A percentile compares a stretch with the other conserved stretches of the same genome.
These are phyloP conservation scores for Apis laboriosa DNA, from an alignment of 1,140 invertebrate species.

Conservation along the genomic window DNA sequence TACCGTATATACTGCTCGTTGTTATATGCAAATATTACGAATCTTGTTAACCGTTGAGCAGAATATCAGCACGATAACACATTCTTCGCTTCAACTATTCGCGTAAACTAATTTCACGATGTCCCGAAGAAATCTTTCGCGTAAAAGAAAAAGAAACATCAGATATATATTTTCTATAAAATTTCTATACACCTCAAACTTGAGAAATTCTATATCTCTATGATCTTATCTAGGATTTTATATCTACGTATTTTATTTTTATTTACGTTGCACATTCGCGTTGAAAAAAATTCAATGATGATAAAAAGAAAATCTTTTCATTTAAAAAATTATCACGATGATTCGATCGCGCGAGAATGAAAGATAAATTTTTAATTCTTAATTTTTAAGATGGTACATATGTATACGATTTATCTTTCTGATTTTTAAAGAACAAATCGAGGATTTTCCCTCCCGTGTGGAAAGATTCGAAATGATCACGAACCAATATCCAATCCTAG, in stretches of 20 bases:
- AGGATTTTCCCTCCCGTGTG: no score
- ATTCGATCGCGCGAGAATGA: no score
- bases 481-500: neutral
- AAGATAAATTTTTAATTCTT: neutral
- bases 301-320: no score
- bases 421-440: neutral
- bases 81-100: neutral
- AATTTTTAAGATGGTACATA: neutral
- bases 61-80: neutral
- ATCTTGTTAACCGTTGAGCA: neutral
- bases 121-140: neutral
- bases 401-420: neutral
- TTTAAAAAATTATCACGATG: no score
- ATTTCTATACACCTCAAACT: no score
- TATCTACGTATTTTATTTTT: no score
- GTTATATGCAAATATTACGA: slow-evolving; percentile 11
- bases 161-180: no score
- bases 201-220: no score
- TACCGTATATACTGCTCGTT: neutral
- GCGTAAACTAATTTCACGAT: neutral
- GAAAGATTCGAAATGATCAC: neutral
- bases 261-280: no score
- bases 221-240: no score
- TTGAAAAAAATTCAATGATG: no score
- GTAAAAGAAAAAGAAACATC: no score